These are phyloP conservation scores for Eupithecia tripunctaria DNA, from an alignment of 2,888 invertebrate genomes.

Conservation along the genomic window DNA sequence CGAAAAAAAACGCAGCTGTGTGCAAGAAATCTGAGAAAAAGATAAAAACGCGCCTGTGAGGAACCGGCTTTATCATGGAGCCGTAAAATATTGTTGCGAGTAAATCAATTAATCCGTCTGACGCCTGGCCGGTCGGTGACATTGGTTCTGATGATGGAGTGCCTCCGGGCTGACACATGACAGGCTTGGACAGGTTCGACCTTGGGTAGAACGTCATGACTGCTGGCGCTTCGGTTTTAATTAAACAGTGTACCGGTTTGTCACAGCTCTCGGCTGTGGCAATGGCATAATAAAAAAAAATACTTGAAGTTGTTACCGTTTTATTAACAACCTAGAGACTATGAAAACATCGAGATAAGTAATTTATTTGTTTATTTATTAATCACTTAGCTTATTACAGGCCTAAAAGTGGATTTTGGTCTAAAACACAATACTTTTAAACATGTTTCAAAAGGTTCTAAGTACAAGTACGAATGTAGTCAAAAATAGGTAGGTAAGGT, in stretches of 20 bases:
- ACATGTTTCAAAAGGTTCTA: no score
- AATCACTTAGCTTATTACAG: no score
- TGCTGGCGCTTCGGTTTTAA: slow-evolving; percentile 14
- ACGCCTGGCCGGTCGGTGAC: slow-evolving; percentile 29
- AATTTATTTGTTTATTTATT: no score
- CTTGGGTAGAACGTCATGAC: slow-evolving; percentile 24
- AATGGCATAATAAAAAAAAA: background rate
- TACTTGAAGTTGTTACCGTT: background rate
- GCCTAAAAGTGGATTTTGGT: background rate
- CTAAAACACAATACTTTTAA: no score
- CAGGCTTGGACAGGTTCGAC: slow-evolving; percentile 5
- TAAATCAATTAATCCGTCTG: background rate
- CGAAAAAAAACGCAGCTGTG: no score
- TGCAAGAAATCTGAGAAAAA: no score
- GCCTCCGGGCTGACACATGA: slow-evolving; percentile 37
- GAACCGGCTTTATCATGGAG: no score
- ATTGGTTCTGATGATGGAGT: slow-evolving; percentile 41
- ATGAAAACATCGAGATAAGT: no score
- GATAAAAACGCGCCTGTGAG: no score
- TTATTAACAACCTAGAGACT: no score
- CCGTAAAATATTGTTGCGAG: background rate
- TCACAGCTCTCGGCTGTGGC: background rate
- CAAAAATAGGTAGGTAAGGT: no score
- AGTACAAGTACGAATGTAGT: no score
- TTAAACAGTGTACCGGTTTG: slow-evolving; percentile 23